phyloP scores from a whole-genome alignment of 92 coral and sea anemone species.

The Meandrina meandrites region DNA sequence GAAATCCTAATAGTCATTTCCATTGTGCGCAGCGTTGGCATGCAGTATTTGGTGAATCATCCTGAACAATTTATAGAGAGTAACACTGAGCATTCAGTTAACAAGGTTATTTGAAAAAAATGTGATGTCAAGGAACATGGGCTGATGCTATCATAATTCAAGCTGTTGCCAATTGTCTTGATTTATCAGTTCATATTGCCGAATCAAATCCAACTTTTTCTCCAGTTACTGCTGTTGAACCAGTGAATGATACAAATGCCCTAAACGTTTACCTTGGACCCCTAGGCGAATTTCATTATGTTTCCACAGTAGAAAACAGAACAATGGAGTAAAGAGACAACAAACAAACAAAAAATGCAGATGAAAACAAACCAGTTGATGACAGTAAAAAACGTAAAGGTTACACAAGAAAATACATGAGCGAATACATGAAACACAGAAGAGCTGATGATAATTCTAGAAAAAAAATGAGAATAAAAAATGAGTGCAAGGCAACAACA shows the following conservation, averaged over 20 bases:
- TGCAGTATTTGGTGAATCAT: constrained; percentile 44
- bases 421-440: constrained; percentile 27
- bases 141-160: constrained; percentile 64
- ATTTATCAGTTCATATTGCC: constrained; percentile 50
- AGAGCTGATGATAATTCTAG: constrained; percentile 19
- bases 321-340: not conserved
- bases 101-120: constrained; percentile 42
- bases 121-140: constrained; percentile 64
- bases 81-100: constrained; percentile 49
- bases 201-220: constrained; percentile 58
- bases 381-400: constrained; percentile 13
- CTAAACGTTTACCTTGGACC: constrained; percentile 45
- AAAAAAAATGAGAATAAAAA: constrained; percentile 22
- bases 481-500: not conserved
- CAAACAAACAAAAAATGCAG: not conserved
- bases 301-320: constrained; percentile 39
- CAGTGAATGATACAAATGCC: constrained; percentile 31
- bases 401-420: not conserved
- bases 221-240: constrained; percentile 39
- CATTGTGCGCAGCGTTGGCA: constrained; percentile 42
- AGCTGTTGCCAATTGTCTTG: constrained; percentile 63
- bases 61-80: constrained; percentile 52
- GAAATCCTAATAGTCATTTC: constrained; percentile 30
- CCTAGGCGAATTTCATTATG: constrained; percentile 57
- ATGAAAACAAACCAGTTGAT: constrained; percentile 22